Percentiles rank a stretch among this genome's conserved stretches.
Conservation (phyloP, 2,113 vertebrate species). For the Bujurquina vittata region DNA sequence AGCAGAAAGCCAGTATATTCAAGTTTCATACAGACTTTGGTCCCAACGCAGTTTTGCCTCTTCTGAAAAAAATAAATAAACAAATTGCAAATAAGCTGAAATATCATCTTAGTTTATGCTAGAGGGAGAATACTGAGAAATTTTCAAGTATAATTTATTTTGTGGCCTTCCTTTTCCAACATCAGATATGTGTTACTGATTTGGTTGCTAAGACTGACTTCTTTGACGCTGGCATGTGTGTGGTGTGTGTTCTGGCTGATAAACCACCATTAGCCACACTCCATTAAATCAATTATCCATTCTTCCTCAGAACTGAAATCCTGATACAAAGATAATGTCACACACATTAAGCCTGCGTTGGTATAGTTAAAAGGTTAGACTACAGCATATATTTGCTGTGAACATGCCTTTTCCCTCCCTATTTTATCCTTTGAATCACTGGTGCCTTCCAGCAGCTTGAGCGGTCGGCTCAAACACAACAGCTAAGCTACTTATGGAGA, state of each 20-base stretch:
- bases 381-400: not conserved
- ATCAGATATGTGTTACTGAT: not conserved
- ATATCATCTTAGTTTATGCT: too few species aligned
- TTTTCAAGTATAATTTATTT: not conserved
- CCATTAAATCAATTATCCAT: constrained; percentile 36
- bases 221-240: constrained; percentile 22
- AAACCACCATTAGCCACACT: constrained; percentile 31
- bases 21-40: too few species aligned
- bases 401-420: not conserved
- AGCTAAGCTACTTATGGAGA: constrained; percentile 30
- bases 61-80: too few species aligned
- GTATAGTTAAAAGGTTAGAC: constrained; percentile 39
- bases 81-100: too few species aligned
- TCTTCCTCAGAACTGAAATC: not conserved
- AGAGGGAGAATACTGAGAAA: too few species aligned
- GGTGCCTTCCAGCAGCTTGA: not conserved
- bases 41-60: too few species aligned
- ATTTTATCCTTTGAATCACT: not conserved
- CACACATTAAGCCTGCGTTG: not conserved
- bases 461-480: not conserved
- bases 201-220: constrained; percentile 39
- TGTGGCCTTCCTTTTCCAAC: not conserved
- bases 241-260: constrained; percentile 19
- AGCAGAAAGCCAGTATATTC: not conserved
- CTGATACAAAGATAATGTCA: not conserved